Base-by-base conservation (phyloP, 2,113 vertebrate species). In the Atherinomorus stipes region DNA sequence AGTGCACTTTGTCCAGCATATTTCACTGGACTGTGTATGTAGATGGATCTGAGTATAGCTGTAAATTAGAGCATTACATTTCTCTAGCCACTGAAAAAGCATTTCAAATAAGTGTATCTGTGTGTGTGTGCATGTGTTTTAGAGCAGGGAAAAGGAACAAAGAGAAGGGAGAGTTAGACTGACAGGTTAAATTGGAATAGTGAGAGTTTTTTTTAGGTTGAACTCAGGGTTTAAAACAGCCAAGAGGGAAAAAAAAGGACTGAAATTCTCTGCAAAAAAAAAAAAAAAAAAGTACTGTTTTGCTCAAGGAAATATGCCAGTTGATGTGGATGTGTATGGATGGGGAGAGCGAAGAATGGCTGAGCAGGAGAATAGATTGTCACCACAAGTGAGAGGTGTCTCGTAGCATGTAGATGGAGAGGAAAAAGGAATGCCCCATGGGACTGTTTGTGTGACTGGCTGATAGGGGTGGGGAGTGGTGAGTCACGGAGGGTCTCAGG, bases 111-210 rank as follows among this genome's bases (percentile, higher is more conserved):
- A n/a, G 42, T 80, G 65, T 54, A 59, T 58, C 26, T 57, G 1
- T 15, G 47, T 47, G 52, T 34, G 49, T 56, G 44, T 26, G 44
- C 12, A 23, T 11, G n/a, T 40, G 71, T 81, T 64, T 71, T 18
- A 50, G 66, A 53, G 57, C 16, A 19, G 34, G 44, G 37, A 53
- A 45, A 45, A n/a, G 28, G 64, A 85, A 58, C 37, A 58, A 63
- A 87, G 68, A 51, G 45, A 54, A 67, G 23, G 45, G 47, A 58
- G 61, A 59, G 44, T 37, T 78, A 86, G 89, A 90, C 89, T 92
- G 90, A 89, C 85, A 83, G 81, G 59, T 53, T 86, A 90, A 90
- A 92, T 90, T 92, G 86, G 86, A 78, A 44, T 63, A 75, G 73
- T 76, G 56, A 63, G 72, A 64, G 64, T n/a, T 74, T 79, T 76